Percentiles rank a stretch among this genome's conserved stretches.
Conservation (phyloP, 2,797 vertebrate genomes). For the Rhynchotus rufescens region DNA sequence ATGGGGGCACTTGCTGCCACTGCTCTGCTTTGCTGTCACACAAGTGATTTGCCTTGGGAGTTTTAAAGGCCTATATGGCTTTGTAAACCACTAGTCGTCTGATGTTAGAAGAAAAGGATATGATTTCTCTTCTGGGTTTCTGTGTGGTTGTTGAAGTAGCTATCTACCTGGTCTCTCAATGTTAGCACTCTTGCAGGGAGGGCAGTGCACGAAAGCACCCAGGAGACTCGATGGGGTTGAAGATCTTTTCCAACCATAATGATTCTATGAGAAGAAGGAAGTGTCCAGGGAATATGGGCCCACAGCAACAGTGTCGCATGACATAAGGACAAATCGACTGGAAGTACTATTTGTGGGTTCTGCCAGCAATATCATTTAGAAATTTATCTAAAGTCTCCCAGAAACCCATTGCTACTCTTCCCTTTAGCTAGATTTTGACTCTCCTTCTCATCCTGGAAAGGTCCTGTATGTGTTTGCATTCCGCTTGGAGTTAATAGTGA, state of each 20-base stretch:
- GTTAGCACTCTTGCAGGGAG: background rate
- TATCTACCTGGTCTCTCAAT: background rate
- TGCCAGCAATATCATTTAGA: background rate
- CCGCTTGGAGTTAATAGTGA: background rate
- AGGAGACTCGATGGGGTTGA: no score
- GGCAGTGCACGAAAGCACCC: background rate
- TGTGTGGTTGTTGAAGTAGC: background rate
- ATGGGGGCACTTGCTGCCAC: background rate
- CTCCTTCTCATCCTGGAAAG: background rate
- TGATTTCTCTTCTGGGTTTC: background rate
- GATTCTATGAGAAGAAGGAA: background rate
- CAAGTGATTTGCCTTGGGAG: background rate
- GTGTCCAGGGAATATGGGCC: background rate
- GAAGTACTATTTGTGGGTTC: background rate
- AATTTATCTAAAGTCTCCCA: background rate
- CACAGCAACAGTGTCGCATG: background rate
- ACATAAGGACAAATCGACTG: background rate
- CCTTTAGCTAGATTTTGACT: background rate
- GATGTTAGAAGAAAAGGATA: background rate
- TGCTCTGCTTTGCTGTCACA: background rate
- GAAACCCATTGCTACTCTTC: background rate
- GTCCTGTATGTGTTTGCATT: background rate
- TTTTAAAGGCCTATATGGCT: background rate
- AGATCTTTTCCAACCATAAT: no score
- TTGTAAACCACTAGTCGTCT: background rate